Percentiles rank a stretch among this genome's conserved stretches.
phyloP scores from a whole-genome alignment of 2,113 vertebrate species.

The Scortum barcoo region DNA sequence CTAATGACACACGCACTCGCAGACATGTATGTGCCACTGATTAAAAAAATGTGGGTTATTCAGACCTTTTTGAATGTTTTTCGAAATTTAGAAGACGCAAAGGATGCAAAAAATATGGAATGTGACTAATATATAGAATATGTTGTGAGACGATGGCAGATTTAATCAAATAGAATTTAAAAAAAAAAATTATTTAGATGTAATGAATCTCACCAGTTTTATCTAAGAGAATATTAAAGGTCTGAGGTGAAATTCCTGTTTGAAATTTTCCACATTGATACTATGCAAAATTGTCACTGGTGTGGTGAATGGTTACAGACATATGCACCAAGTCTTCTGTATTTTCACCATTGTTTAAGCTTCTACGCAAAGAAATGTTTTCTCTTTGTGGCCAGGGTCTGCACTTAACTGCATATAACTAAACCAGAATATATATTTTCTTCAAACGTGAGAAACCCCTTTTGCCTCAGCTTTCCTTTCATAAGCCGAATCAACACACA shows the following conservation, averaged over 20 bases:
- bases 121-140: neutral
- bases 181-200: too few relatives aligned
- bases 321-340: neutral
- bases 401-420: neutral
- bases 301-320: neutral
- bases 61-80: neutral
- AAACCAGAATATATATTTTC: neutral
- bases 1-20: conserved; percentile 42
- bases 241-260: neutral
- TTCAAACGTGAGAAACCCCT: neutral
- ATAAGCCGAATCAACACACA: conserved; percentile 58
- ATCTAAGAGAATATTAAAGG: neutral
- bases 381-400: neutral
- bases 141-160: too few relatives aligned
- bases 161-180: too few relatives aligned
- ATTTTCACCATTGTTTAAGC: neutral
- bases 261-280: neutral
- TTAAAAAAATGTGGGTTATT: conserved; percentile 24
- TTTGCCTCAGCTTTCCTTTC: conserved; percentile 13
- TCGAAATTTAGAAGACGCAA: neutral
- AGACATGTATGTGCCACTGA: conserved; percentile 3
- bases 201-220: neutral
- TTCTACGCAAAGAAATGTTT: neutral
- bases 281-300: neutral
- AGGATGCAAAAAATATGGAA: neutral